A percentile compares a stretch with the other conserved stretches of the same genome.
These are phyloP conservation scores for Polyploca ridens DNA, from an alignment of 2,888 invertebrate genomes.

Conservation along the genomic window DNA sequence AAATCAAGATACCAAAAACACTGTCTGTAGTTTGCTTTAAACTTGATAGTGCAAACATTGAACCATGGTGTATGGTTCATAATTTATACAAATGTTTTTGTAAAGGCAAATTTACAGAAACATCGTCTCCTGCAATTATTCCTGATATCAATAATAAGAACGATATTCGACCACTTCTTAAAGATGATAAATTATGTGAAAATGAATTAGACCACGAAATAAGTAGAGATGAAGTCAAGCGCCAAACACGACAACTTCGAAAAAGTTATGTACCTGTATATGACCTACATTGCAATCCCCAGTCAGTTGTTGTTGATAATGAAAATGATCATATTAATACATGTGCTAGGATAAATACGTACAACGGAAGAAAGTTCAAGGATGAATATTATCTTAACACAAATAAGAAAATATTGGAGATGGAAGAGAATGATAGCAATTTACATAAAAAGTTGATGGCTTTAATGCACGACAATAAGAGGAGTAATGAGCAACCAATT, in stretches of 20 bases:
- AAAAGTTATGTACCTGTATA: not conserved
- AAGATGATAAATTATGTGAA: not conserved
- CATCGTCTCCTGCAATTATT: slow-evolving; percentile 14
- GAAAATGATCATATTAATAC: slow-evolving; percentile 18
- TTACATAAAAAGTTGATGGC: slow-evolving; percentile 54
- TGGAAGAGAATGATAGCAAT: slow-evolving; percentile 65
- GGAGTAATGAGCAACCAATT: not conserved
- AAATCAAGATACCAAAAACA: slow-evolving; percentile 39
- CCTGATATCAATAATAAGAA: not conserved
- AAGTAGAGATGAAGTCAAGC: not conserved
- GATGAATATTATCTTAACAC: slow-evolving; percentile 57
- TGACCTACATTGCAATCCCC: not conserved
- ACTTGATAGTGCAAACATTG: slow-evolving; percentile 72
- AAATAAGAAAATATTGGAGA: slow-evolving; percentile 59
- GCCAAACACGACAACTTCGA: not conserved
- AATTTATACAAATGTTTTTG: slow-evolving; percentile 88
- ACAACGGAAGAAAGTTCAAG: slow-evolving; percentile 56
- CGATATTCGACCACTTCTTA: not conserved
- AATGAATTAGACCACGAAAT: not conserved
- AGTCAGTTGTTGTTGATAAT: slow-evolving; percentile 19
- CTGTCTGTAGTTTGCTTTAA: slow-evolving; percentile 52
- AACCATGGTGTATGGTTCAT: slow-evolving; percentile 88
- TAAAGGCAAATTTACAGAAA: slow-evolving; percentile 69
- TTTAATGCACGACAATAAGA: slow-evolving; percentile 16
- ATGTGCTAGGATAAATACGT: slow-evolving; percentile 58